Percentiles rank a stretch among this genome's conserved stretches.
Conservation (phyloP, 2,888 invertebrate species). For the Mactromeris polynyma region DNA sequence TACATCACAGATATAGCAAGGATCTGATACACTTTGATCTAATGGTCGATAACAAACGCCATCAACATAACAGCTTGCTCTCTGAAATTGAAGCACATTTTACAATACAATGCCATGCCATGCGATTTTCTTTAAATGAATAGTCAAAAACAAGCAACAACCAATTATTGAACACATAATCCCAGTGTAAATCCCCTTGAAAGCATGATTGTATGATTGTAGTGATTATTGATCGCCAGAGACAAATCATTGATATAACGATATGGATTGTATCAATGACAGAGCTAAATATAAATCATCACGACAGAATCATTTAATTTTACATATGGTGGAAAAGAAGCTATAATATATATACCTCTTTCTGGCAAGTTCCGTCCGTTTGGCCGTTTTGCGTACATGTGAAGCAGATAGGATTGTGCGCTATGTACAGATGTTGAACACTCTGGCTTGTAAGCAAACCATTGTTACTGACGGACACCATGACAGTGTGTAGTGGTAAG, state of each 20-base stretch:
- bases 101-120: too few relatives aligned
- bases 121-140: too few relatives aligned
- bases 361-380: slow-evolving; percentile 58
- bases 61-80: slow-evolving; percentile 75
- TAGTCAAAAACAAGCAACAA: too few relatives aligned
- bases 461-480: slow-evolving; percentile 76
- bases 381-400: slow-evolving; percentile 55
- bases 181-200: too few relatives aligned
- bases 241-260: too few relatives aligned
- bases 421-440: slow-evolving; percentile 62
- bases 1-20: slow-evolving; percentile 60
- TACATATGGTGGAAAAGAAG: too few relatives aligned
- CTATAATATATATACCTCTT: slow-evolving; percentile 50
- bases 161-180: too few relatives aligned
- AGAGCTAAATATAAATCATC: too few relatives aligned
- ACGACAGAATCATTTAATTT: too few relatives aligned
- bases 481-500: slow-evolving; percentile 51
- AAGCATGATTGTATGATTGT: too few relatives aligned
- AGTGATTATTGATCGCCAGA: too few relatives aligned
- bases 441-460: slow-evolving; percentile 65
- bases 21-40: slow-evolving; percentile 27
- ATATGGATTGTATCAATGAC: too few relatives aligned
- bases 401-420: slow-evolving; percentile 76
- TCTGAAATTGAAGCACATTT: slow-evolving; percentile 59
- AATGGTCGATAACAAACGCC: slow-evolving; percentile 73